phyloP scores from a whole-genome alignment of 2,797 vertebrate species.

The Pelochelys cantorii region DNA sequence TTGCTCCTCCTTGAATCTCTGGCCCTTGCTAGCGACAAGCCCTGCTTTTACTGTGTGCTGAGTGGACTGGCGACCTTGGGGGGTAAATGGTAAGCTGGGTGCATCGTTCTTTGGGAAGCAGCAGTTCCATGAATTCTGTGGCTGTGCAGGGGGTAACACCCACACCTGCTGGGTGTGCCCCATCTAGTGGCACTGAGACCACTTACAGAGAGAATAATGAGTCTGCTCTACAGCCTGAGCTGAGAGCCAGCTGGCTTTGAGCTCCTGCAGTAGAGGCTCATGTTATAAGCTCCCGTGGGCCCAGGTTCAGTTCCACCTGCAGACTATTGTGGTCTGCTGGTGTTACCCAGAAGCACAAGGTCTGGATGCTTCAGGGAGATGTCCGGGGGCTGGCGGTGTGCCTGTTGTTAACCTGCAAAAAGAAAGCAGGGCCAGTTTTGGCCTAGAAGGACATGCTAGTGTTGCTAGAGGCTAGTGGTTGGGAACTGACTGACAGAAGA shows the following conservation, averaged over 20 bases:
- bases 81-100: not conserved
- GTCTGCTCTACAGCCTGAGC: too few species aligned
- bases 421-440: not conserved
- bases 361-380: not conserved
- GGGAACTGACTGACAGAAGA: not conserved
- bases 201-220: too few species aligned
- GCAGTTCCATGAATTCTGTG: not conserved
- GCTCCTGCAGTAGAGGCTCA: too few species aligned
- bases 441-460: not conserved
- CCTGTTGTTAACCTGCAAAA: not conserved
- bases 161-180: too few species aligned
- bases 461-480: not conserved
- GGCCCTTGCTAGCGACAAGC: not conserved
- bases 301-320: too few species aligned
- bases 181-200: too few species aligned
- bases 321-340: too few species aligned
- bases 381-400: rapidly evolving
- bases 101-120: not conserved
- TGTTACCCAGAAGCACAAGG: not conserved
- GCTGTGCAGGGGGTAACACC: not conserved
- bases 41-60: not conserved
- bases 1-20: too few species aligned
- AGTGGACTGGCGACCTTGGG: not conserved
- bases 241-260: too few species aligned
- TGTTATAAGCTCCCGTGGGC: too few species aligned